phyloP scores from a whole-genome alignment of 2,113 vertebrate genomes.

The Nasalis larvatus region DNA sequence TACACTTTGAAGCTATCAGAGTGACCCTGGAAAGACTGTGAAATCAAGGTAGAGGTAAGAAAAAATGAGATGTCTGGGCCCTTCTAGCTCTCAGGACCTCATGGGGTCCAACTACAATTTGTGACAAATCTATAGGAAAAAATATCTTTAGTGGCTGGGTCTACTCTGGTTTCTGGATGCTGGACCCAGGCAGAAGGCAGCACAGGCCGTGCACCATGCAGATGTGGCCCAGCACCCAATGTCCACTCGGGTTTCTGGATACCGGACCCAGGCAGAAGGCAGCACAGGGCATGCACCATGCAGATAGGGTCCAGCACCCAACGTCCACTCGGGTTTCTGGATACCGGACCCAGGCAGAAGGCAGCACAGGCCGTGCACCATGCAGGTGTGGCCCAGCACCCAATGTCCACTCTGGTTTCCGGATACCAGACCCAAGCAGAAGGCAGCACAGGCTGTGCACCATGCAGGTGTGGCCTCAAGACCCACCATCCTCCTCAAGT shows the following conservation, averaged over 20 bases:
- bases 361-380: background rate
- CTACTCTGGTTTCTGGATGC: background rate
- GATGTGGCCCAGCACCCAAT: background rate
- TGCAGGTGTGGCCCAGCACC: background rate
- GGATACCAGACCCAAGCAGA: fast-evolving
- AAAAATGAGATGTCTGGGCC: background rate
- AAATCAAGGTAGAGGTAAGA: background rate
- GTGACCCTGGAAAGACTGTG: background rate
- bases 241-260: background rate
- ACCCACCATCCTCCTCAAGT: background rate
- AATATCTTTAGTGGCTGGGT: background rate
- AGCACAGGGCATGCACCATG: background rate
- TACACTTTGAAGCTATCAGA: background rate
- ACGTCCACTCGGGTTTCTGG: background rate
- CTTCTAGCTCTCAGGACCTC: background rate
- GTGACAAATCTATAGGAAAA: background rate
- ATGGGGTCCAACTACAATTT: background rate
- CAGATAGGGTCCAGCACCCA: background rate
- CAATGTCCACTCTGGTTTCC: background rate
- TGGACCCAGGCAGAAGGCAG: background rate
- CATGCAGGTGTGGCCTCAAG: background rate
- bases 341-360: background rate
- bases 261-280: fast-evolving
- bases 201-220: background rate
- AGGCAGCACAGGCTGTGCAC: background rate